Evolutionary conservation across 2,888 invertebrate species (phyloP), one percentile per base, ranked within the genome.

Genomic region (Diaperis boleti): DNA sequence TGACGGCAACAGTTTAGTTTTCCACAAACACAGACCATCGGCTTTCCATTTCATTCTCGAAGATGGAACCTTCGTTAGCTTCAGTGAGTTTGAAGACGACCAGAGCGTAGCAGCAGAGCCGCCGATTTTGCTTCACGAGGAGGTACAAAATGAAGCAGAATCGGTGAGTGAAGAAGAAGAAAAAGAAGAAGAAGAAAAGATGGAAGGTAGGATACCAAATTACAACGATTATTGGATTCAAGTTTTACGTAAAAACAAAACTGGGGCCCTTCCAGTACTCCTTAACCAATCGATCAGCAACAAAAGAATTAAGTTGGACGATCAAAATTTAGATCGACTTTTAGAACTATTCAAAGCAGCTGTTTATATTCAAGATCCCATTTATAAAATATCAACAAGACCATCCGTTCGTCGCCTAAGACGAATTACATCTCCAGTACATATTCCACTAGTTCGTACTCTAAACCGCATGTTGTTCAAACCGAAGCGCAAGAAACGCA

Each of bases 41-140:
- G 57, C 37, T 15, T 70, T 70, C 44, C 72, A 72, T 39, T 55
- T 71, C 45, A 29, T 66, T 10, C 50, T 76, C 33, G 35, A 65
- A 15, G 71, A 75, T 56, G 69, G 52, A 4, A 71, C 74, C 1
- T 64, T 73, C n/a, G 56, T 76, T 15, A 55, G 68, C 41, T 74
- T 76, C 50, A 22, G 39, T 0, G 52, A 63, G 13, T 20, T 44
- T n/a, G 22, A n/a, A 4, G 22, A 47, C n/a, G n/a, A n/a, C n/a
- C n/a, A n/a, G n/a, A n/a, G n/a, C n/a, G n/a, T n/a, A n/a, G n/a
- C n/a, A n/a, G n/a, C n/a, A n/a, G n/a, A n/a, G n/a, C n/a, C n/a
- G n/a, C n/a, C n/a, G n/a, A n/a, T n/a, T n/a, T n/a, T n/a, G n/a
- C n/a, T n/a, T n/a, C n/a, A n/a, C n/a, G n/a, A n/a, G n/a, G n/a